Evolutionary conservation across 2,888 invertebrate species (phyloP).

Genomic region (Orgyia antiqua): DNA sequence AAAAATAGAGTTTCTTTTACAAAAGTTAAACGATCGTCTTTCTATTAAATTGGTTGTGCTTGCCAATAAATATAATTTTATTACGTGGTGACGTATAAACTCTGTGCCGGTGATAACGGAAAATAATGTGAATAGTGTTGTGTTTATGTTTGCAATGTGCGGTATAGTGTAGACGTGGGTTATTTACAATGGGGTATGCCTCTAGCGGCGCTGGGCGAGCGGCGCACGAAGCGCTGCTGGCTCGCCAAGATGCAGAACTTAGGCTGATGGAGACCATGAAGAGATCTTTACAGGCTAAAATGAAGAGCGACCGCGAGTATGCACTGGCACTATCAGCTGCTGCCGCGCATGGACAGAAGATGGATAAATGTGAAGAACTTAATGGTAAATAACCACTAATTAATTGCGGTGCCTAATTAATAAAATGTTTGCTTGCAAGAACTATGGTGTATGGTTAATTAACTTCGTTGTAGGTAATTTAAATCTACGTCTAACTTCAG

Average conservation of each 20-base stretch:
- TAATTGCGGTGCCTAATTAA: too few relatives aligned
- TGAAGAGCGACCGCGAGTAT: constrained; percentile 95
- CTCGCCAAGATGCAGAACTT: constrained; percentile 94
- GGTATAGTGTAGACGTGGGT: constrained; percentile 43
- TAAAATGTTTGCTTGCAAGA: too few relatives aligned
- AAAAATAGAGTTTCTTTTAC: constrained; percentile 17
- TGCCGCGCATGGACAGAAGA: constrained; percentile 89
- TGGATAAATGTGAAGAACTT: constrained; percentile 86
- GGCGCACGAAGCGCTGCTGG: constrained; percentile 93
- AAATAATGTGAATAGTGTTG: constrained; percentile 67
- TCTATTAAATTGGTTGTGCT: constrained; percentile 23
- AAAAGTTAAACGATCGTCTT: constrained; percentile 22
- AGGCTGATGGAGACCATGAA: constrained; percentile 95
- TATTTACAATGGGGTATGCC: constrained; percentile 87
- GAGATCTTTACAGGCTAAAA: constrained; percentile 89
- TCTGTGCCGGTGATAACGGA: constrained; percentile 60
- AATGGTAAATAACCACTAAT: constrained; percentile 63
- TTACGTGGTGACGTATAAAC: constrained; percentile 43
- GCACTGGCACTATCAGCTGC: constrained; percentile 89
- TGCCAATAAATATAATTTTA: constrained; percentile 38
- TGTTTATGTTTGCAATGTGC: constrained; percentile 67
- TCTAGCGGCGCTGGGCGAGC: constrained; percentile 90
- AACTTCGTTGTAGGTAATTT: too few relatives aligned
- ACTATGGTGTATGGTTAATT: too few relatives aligned
- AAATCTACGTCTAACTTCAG: too few relatives aligned